Base-by-base conservation (phyloP, 2,888 invertebrate genomes). In the Trilocha varians region DNA sequence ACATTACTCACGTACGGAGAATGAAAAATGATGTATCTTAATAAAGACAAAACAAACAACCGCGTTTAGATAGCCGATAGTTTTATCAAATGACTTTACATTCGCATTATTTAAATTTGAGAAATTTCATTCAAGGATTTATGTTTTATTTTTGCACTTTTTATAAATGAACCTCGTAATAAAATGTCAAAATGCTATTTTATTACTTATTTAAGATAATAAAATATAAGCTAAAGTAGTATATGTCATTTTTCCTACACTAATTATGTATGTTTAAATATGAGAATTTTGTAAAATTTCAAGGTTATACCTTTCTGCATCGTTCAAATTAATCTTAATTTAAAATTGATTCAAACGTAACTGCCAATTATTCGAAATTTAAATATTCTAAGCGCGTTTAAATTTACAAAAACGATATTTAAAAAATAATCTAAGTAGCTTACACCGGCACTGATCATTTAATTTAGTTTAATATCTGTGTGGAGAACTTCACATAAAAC, bases 401-500 rank as follows among this genome's bases (percentile, higher is more conserved):
- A n/a, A n/a, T n/a, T n/a, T n/a, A n/a, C n/a, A n/a, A n/a, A n/a
- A n/a, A n/a, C n/a, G n/a, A n/a, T n/a, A n/a, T n/a, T 38, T 40
- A 18, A 15, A 42, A 38, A 34, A 14, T 38, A 42, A 38, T 42
- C 42, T 39, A 38, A 39, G 13, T 32, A 34, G 15, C 36, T 36
- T 16, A 17, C 33, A 38, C 32, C 35, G 38, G 38, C 38, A 42
- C 42, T 42, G 38, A 42, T 42, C 35, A 32, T 32, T 16, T n/a
- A 34, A 17, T 14, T 42, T 38, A 38, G 38, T 34, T 34, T 11
- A 25, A 33, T 38, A 15, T 34, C 42, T 42, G 42, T 42, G 42
- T 42, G 42, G 38, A 38, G 38, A 33, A 9, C 25, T 38, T 38
- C 42, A 38, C 38, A 38, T 35, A 42, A 25, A 25, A 42, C 42